Base-by-base conservation (phyloP, 1,140 invertebrate genomes). In the Drosophila sp. region DNA sequence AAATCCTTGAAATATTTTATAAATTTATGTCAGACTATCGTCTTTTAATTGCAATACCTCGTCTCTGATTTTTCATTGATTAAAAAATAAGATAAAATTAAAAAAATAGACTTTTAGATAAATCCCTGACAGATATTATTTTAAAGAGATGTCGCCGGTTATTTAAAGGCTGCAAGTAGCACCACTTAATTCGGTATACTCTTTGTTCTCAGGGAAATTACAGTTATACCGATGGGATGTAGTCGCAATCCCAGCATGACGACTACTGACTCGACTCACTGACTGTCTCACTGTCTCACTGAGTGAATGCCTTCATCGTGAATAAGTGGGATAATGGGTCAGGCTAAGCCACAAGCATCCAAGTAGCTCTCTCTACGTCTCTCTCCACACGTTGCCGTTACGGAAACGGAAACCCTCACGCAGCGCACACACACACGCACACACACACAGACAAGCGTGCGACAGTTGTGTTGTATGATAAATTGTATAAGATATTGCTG, bases 251-350 rank as follows among this genome's bases (percentile, higher is more conserved):
- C 65, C 71, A 73, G 64, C 65, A 73, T 70, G 71, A 73, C 54
- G 63, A 76, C 53, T 62, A 66, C 70, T 54, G 38, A 50, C 69
- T 69, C 46, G 63, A 38, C 63, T 66, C 18, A 64, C 36, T 50
- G 56, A 32, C 65, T 43, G 32, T 16, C 38, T 25, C 40, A 29
- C 25, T 51, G 73, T 46, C 70, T 21, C 21, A 21, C 21, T 86
- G 82, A 89, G 75, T 76, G 80, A 83, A 83, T 84, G 82, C 83
- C 83, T 82, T 89, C 82, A 82, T 82, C 81, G 83, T 86, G 79
- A 80, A 80, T 89, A 89, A 89, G 83, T 89, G 76, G 83, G 74
- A 89, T 89, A 89, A 89, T 89, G 84, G 83, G 83, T 89, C 83
- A 89, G 84, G 73, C 79, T 89, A 84, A 89, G 83, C 84, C 82